Base-by-base conservation (phyloP, 2,888 invertebrate genomes). In the Acanthococcus lagerstroemiae region DNA sequence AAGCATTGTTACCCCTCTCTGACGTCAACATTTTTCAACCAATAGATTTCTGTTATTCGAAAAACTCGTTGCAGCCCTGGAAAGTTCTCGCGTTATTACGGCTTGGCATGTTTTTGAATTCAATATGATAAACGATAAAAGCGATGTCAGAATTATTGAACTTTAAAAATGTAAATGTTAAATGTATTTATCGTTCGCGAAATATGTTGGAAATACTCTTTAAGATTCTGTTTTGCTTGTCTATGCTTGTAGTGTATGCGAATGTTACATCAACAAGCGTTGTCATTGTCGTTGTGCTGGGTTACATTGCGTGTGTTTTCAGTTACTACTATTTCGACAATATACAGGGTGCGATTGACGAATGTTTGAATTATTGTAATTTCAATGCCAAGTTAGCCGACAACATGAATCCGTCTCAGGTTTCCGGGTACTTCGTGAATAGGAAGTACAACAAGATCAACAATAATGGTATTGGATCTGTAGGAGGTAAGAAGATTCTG, bases 171-270 rank as follows among this genome's bases (percentile, higher is more conserved):
- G 37, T 3, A 9, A 37, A 37, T 15, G 37, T 37, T 37, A 37
- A 15, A 15, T 37, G 37, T 37, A n/a, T 37, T 9, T 37, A 37
- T n/a, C 37, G 37, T 37, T n/a, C n/a, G 37, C 37, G 37, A 37
- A 37, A 15, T n/a, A 63, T 63, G 63, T 54, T 63, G 37, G 63
- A 63, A 63, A 63, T 63, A 50, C 22, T 63, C 7, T 63, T 27
- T 52, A 63, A 63, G 54, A 17, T 63, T 19, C 54, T 52, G 54
- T 63, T 63, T 63, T 63, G 52, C 54, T 54, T 63, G 52, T 63
- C 63, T 63, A 63, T 63, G 63, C 63, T 63, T 54, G 63, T 63
- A n/a, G 52, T 52, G 27, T 63, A 63, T 37, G 54, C 54, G 24
- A 30, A 63, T 24, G 63, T 63, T 63, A 63, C 63, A 63, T 63